These are phyloP conservation scores for Timema cristinae DNA, from an alignment of 2,888 invertebrate genomes.

Conservation along the genomic window DNA sequence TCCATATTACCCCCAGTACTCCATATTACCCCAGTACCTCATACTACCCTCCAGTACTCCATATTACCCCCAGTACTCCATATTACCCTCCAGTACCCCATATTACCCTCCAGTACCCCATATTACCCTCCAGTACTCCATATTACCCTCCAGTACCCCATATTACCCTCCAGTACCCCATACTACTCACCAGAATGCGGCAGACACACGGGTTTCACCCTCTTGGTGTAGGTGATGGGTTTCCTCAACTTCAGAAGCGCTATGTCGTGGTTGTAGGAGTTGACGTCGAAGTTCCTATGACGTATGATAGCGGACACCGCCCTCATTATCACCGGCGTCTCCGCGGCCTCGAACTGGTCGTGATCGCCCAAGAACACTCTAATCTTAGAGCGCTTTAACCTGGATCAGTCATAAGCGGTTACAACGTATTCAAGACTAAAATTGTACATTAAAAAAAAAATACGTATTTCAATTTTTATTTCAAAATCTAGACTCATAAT, in stretches of 20 bases:
- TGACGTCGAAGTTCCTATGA: slow-evolving; percentile 78
- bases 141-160: too few species aligned
- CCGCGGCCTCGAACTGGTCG: slow-evolving; percentile 68
- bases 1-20: too few species aligned
- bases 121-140: too few species aligned
- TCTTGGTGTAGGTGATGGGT: slow-evolving; percentile 70
- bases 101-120: too few species aligned
- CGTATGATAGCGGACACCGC: slow-evolving; percentile 73
- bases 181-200: slow-evolving; percentile 47
- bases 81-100: too few species aligned
- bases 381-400: slow-evolving; percentile 74
- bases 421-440: neutral
- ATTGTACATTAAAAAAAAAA: too few species aligned
- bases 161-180: too few species aligned
- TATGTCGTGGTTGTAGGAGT: slow-evolving; percentile 83
- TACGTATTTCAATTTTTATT: too few species aligned
- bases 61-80: too few species aligned
- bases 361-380: slow-evolving; percentile 80
- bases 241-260: slow-evolving; percentile 73
- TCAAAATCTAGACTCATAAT: too few species aligned
- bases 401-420: slow-evolving; percentile 43
- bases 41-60: too few species aligned
- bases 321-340: slow-evolving; percentile 70
- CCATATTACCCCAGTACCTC: too few species aligned
- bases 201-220: slow-evolving; percentile 72